A percentile compares a stretch with the other conserved stretches of the same genome.
Evolutionary conservation across 2,113 vertebrate species (phyloP).

Genomic region (Pholis gunnellus): DNA sequence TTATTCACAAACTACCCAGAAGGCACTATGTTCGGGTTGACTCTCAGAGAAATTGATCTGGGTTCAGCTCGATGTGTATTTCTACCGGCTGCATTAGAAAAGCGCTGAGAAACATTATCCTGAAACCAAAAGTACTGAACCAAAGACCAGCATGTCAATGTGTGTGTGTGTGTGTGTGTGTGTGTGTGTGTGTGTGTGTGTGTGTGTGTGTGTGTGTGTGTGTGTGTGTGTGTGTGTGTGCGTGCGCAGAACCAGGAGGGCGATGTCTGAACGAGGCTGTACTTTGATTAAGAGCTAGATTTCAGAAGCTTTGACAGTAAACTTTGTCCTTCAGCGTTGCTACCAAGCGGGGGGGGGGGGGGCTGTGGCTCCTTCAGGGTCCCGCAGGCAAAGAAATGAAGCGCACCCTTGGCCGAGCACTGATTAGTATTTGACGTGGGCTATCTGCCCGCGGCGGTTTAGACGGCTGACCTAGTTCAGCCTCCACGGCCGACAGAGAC

Average conservation of each 20-base stretch:
- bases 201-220: not conserved
- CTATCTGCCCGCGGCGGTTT: slow-evolving; percentile 28
- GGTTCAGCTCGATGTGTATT: not conserved
- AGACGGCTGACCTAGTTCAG: slow-evolving; percentile 69
- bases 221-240: slow-evolving; percentile 14
- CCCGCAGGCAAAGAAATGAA: slow-evolving; percentile 57
- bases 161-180: not conserved
- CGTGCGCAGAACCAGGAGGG: slow-evolving; percentile 4
- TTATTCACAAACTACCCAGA: not conserved
- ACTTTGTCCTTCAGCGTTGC: slow-evolving; percentile 44
- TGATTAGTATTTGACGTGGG: slow-evolving; percentile 60
- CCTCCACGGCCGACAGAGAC: slow-evolving; percentile 15
- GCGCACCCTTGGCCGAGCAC: slow-evolving; percentile 50
- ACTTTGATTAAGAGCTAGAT: slow-evolving; percentile 48
- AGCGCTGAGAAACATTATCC: slow-evolving; percentile 1
- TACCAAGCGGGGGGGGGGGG: not conserved
- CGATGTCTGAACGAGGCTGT: slow-evolving; percentile 16
- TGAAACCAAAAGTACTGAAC: slow-evolving; percentile 17
- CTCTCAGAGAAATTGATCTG: not conserved
- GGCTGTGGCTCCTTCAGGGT: slow-evolving; percentile 26
- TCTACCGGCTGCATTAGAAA: slow-evolving; percentile 20
- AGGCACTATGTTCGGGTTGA: not conserved
- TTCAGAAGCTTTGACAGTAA: slow-evolving; percentile 45
- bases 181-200: slow-evolving; percentile 5
- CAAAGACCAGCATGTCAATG: slow-evolving; percentile 25